phyloP scores from a whole-genome alignment of 2,888 invertebrate species.

The Leucoptera coffeella region DNA sequence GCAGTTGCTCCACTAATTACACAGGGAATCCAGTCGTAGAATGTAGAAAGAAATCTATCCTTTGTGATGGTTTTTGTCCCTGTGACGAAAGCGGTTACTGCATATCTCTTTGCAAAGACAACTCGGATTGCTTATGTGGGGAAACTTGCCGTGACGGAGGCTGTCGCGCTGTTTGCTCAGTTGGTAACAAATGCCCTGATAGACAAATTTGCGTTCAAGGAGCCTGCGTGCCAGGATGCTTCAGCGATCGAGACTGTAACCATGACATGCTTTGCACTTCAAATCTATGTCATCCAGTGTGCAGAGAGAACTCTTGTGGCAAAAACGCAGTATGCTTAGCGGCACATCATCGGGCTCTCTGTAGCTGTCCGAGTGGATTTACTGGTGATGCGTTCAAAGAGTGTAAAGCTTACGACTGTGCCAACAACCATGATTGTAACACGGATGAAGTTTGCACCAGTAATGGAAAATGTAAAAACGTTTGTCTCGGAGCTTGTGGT shows the following conservation, averaged over 20 bases:
- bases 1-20: slow-evolving; percentile 76
- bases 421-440: slow-evolving; percentile 70
- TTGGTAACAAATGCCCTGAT: slow-evolving; percentile 63
- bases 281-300: slow-evolving; percentile 65
- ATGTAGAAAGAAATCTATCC: slow-evolving; percentile 65
- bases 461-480: slow-evolving; percentile 69
- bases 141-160: slow-evolving; percentile 69
- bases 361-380: slow-evolving; percentile 81
- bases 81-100: slow-evolving; percentile 81
- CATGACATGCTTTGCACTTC: slow-evolving; percentile 66
- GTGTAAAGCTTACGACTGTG: slow-evolving; percentile 74
- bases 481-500: slow-evolving; percentile 76
- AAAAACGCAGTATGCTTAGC: slow-evolving; percentile 74
- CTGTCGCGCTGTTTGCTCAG: slow-evolving; percentile 67
- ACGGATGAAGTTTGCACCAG: slow-evolving; percentile 67
- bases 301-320: slow-evolving; percentile 67
- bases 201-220: slow-evolving; percentile 72
- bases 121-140: slow-evolving; percentile 73
- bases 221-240: slow-evolving; percentile 74
- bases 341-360: slow-evolving; percentile 75
- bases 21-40: slow-evolving; percentile 76
- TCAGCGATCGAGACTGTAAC: slow-evolving; percentile 71
- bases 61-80: slow-evolving; percentile 71
- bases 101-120: slow-evolving; percentile 58
- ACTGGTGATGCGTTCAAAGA: slow-evolving; percentile 73